Evolutionary conservation across 2,113 vertebrate species (phyloP), one percentile per base, ranked within the genome.

Genomic region (Globicephala melas): DNA sequence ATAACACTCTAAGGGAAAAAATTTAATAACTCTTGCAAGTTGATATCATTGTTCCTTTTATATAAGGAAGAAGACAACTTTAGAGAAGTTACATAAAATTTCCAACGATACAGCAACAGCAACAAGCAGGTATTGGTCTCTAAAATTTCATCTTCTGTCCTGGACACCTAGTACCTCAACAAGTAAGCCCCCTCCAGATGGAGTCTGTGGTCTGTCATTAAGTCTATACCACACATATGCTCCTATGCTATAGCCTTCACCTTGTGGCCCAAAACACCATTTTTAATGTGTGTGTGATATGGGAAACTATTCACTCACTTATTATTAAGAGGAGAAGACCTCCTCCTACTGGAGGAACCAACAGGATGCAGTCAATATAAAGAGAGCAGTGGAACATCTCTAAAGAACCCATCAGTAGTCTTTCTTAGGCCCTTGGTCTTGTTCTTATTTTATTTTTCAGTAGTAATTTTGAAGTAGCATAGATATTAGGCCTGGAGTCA

Each of bases 21-120:
- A 60, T 44, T 90, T 70, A 95, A 74, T 81, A 92, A 47, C 44
- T 17, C 25, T 89, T 38, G 1, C 62, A 84, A 38, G 58, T 84
- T 76, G 67, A 26, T 77, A 38, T n/a, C 50, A 38, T 62, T 82
- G 26, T 86, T 81, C 58, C 65, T 84, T 86, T 89, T 91, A 65
- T 25, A 38, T 55, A 90, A 86, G 55, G 83, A 65, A 95, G 7
- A 96, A 82, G 62, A 89, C 15, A 79, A 14, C 83, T 23, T 82
- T 84, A 89, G 84, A 63, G 28, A 95, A 86, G 26, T 83, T 74
- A 89, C 70, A 15, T 70, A 86, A 92, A 82, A 47, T 90, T 80
- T 83, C 83, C 68, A 63, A n/a, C 67, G 38, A 41, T 9, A 23
- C 1, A 74, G 26, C n/a, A 74, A 55, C 50, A 94, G 31, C 79